Evolutionary conservation across 2,888 invertebrate genomes (phyloP).

Genomic region (Pyrrhosoma nymphula): DNA sequence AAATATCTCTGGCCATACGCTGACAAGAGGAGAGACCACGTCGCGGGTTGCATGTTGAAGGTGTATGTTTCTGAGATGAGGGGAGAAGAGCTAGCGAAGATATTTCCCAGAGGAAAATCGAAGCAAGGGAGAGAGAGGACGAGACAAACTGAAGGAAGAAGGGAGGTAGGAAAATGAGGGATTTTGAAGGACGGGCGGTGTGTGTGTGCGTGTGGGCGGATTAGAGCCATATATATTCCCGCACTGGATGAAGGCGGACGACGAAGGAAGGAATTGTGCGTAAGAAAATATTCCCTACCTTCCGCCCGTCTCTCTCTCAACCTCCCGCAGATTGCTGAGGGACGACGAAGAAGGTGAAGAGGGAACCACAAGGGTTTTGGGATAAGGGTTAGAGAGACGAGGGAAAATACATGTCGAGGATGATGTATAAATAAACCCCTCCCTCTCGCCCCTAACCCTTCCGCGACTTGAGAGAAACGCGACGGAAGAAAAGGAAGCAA

Average conservation of each 20-base stretch:
- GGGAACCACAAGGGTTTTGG: not conserved
- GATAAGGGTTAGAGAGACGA: not conserved
- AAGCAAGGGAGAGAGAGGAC: not conserved
- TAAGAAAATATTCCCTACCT: not conserved
- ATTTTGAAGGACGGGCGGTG: not conserved
- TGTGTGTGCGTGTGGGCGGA: not conserved
- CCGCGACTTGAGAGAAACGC: not conserved
- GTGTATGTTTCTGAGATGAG: not conserved
- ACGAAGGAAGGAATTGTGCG: not conserved
- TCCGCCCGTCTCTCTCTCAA: not conserved
- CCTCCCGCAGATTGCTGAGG: not conserved
- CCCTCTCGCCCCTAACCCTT: no score
- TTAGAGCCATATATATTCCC: not conserved
- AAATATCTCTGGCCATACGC: not conserved
- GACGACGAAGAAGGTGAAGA: not conserved
- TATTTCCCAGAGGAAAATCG: not conserved
- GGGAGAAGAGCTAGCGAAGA: not conserved
- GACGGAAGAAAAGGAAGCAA: not conserved
- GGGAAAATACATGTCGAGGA: conserved; percentile 11
- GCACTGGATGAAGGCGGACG: not conserved
- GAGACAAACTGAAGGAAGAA: not conserved
- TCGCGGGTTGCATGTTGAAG: not conserved
- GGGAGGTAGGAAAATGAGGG: not conserved
- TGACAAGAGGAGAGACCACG: not conserved
- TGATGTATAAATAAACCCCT: conserved; percentile 14